phyloP scores from a whole-genome alignment of 2,113 vertebrate species.

The Thunnus maccoyii region DNA sequence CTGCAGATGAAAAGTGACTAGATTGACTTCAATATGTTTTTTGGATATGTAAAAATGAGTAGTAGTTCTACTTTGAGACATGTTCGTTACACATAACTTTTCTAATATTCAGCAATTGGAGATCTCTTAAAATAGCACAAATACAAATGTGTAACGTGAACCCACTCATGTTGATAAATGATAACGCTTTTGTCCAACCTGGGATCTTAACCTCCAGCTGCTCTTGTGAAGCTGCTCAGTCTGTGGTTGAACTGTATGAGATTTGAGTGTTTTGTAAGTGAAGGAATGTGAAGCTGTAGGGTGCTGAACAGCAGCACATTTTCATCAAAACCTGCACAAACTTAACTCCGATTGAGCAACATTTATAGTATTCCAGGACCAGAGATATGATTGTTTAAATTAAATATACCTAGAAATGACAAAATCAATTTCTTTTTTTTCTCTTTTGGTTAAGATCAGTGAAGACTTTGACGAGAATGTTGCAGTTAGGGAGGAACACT shows the following conservation, averaged over 20 bases:
- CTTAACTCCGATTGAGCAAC: background rate
- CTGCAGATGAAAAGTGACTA: background rate
- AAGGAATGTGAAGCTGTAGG: slow-evolving; percentile 8
- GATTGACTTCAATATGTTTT: background rate
- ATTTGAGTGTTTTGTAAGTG: background rate
- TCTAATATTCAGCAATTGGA: background rate
- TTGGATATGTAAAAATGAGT: background rate
- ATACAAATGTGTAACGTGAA: background rate
- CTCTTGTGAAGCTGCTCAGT: background rate
- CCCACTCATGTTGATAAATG: background rate
- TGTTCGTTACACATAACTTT: background rate
- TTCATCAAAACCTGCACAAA: background rate
- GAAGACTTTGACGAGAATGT: background rate
- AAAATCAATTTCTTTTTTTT: no score
- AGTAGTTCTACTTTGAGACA: background rate
- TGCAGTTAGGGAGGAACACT: no score
- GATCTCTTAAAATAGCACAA: background rate
- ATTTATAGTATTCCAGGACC: background rate
- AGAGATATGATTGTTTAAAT: background rate
- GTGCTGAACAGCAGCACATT: background rate
- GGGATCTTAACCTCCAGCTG: background rate
- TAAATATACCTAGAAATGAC: no score
- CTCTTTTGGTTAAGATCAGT: background rate
- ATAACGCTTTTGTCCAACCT: background rate
- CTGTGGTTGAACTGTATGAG: background rate